phyloP scores from a whole-genome alignment of 35 echinoderm and acorn worm genomes.

The Acanthaster planci region DNA sequence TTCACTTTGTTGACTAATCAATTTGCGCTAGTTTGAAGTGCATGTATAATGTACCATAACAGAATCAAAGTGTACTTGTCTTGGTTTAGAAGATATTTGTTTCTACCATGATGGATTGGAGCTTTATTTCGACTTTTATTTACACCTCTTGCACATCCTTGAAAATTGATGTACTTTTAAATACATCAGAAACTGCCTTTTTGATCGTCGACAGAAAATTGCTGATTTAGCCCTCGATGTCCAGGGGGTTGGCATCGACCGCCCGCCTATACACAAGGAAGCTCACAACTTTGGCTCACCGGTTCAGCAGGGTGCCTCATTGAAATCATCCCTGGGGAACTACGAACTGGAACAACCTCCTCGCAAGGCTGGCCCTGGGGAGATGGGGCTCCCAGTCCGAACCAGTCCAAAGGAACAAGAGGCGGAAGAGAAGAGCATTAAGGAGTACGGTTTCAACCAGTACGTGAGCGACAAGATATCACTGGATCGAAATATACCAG shows the following conservation, averaged over 20 bases:
- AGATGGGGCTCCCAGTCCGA: constrained; percentile 63
- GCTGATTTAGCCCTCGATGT: constrained; percentile 1
- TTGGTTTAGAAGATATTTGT: neutral
- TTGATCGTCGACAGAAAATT: constrained; percentile 11
- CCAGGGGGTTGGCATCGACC: constrained; percentile 3
- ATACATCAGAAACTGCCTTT: no score
- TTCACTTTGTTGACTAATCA: no score
- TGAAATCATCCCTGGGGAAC: constrained; percentile 55
- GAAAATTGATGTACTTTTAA: neutral
- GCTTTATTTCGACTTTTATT: neutral
- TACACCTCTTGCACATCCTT: neutral
- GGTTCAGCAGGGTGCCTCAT: constrained; percentile 1
- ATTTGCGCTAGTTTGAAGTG: no score
- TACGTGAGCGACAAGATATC: constrained; percentile 98
- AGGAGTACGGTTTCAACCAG: constrained; percentile 98
- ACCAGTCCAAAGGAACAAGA: constrained; percentile 52
- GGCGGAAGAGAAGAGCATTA: constrained; percentile 58
- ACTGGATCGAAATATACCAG: constrained; percentile 90
- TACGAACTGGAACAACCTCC: constrained; percentile 55
- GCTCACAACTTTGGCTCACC: neutral
- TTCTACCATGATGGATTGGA: neutral
- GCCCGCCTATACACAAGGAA: constrained; percentile 5
- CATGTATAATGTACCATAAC: no score
- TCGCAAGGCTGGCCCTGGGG: constrained; percentile 75
- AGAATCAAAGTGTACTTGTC: no score